A percentile compares a stretch with the other conserved stretches of the same genome.
Evolutionary conservation across 2,888 invertebrate genomes (phyloP).

Genomic region (Ichneumoninae sp.): DNA sequence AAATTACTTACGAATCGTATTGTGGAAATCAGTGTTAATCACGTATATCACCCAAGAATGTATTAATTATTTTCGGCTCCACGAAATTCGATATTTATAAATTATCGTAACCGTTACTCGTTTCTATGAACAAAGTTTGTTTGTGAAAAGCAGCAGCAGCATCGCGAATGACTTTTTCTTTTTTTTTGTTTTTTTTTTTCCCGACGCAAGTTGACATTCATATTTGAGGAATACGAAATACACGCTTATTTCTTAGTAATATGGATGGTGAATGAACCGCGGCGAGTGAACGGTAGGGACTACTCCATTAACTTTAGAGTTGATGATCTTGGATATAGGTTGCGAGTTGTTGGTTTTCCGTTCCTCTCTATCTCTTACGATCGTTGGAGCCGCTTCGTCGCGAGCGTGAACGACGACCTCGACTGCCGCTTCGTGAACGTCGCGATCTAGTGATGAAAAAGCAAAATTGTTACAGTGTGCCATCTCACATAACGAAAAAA

Average conservation of each 20-base stretch:
- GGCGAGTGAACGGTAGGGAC: conserved; percentile 49
- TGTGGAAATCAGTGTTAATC: conserved; percentile 65
- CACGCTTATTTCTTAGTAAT: conserved; percentile 63
- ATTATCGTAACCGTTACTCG: conserved; percentile 59
- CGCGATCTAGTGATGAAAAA: conserved; percentile 76
- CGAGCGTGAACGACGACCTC: conserved; percentile 81
- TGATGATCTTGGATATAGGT: conserved; percentile 48
- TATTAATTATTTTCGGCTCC: conserved; percentile 63
- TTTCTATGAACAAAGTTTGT: conserved; percentile 49
- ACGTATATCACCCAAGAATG: conserved; percentile 64
- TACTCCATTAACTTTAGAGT: conserved; percentile 48
- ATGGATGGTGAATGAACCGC: conserved; percentile 46
- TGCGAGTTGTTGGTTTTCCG: conserved; percentile 33
- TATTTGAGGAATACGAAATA: conserved; percentile 61
- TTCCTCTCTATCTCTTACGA: conserved; percentile 79
- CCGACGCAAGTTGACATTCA: conserved; percentile 56
- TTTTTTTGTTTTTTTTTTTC: neutral
- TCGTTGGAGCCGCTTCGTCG: conserved; percentile 83
- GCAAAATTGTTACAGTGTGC: conserved; percentile 36
- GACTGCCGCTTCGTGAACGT: conserved; percentile 82
- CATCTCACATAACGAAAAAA: conserved; percentile 3
- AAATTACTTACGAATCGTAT: conserved; percentile 55
- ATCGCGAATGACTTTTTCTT: conserved; percentile 7
- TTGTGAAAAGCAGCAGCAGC: conserved; percentile 24
- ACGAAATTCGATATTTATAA: conserved; percentile 58